Conservation (phyloP, 2,113 vertebrate species). For the Eleginops maclovinus region DNA sequence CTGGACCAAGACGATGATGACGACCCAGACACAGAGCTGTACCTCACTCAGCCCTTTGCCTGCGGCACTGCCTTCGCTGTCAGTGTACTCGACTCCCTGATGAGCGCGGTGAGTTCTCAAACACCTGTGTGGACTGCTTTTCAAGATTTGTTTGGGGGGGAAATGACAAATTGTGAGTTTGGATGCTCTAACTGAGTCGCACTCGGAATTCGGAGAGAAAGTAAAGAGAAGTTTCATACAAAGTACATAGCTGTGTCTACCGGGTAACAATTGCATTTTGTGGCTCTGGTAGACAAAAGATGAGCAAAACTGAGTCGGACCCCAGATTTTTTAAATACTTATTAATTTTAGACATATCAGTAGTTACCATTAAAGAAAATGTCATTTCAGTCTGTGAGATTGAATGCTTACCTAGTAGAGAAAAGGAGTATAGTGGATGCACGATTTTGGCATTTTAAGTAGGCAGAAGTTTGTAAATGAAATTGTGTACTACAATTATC, state of each 20-base stretch:
- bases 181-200: background rate
- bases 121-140: constrained; percentile 2
- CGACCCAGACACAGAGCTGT: constrained; percentile 98
- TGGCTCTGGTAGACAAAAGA: constrained; percentile 34
- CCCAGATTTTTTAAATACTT: too few relatives aligned
- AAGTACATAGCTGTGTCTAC: background rate
- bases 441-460: constrained; percentile 58
- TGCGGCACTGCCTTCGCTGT: constrained; percentile 98
- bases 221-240: constrained; percentile 2
- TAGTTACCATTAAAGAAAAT: background rate
- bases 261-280: constrained; percentile 42
- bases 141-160: background rate
- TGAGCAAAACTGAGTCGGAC: constrained; percentile 23
- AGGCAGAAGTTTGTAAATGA: constrained; percentile 72
- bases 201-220: background rate
- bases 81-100: constrained; percentile 98
- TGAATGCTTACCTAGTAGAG: background rate
- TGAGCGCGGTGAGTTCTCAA: constrained; percentile 94
- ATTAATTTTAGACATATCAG: too few relatives aligned
- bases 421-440: constrained; percentile 42
- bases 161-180: background rate
- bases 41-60: constrained; percentile 98
- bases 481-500: constrained; percentile 77
- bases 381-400: background rate
- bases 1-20: constrained; percentile 99